Conservation (phyloP, 2,113 vertebrate species). For the Centropus unirufus region DNA sequence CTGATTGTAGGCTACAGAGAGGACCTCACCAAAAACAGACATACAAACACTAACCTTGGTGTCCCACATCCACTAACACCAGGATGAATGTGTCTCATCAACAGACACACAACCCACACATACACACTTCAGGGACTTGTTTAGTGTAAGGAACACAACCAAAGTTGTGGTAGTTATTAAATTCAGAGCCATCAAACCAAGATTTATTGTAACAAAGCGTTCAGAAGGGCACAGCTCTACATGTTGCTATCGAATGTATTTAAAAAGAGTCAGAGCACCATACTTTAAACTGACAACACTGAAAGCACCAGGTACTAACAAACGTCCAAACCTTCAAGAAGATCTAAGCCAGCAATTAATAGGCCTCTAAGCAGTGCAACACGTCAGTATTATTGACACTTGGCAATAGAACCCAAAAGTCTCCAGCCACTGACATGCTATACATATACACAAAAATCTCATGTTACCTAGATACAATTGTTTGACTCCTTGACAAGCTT, state of each 20-base stretch:
- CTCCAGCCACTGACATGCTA: background rate
- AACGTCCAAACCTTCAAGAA: background rate
- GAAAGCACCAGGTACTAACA: background rate
- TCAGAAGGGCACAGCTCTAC: background rate
- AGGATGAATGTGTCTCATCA: background rate
- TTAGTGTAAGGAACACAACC: background rate
- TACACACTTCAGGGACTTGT: background rate
- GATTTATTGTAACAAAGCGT: background rate
- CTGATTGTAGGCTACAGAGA: background rate
- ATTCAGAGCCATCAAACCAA: background rate
- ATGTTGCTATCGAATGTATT: background rate
- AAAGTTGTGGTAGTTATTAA: background rate
- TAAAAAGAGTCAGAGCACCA: background rate
- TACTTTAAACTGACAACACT: background rate
- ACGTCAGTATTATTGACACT: background rate
- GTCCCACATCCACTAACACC: background rate
- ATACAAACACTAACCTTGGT: background rate
- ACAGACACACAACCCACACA: background rate
- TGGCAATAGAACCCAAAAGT: background rate
- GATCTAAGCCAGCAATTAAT: background rate
- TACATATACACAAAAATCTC: background rate
- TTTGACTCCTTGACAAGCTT: conserved; percentile 25
- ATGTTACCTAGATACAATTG: conserved; percentile 31
- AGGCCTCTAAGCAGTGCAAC: background rate
- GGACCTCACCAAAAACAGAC: conserved; percentile 10